Evolutionary conservation across 1,140 invertebrate species (phyloP).

Genomic region (Berghia stephanieae): DNA sequence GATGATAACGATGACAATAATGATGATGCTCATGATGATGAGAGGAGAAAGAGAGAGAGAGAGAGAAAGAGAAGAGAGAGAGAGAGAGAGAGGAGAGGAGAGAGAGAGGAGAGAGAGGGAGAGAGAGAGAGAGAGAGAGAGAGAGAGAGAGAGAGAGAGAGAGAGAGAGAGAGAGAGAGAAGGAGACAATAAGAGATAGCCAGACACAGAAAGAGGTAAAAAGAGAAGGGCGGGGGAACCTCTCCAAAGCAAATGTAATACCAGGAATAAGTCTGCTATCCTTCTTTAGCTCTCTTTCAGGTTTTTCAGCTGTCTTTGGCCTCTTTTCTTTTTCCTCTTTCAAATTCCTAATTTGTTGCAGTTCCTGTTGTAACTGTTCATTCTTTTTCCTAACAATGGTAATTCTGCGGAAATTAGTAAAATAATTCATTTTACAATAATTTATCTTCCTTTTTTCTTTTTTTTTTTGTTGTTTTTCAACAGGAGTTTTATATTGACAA

Average conservation of each 20-base stretch:
- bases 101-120: neutral
- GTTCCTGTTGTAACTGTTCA: constrained; percentile 52
- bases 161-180: neutral
- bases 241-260: neutral
- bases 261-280: constrained; percentile 39
- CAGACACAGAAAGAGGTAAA: neutral
- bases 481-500: no score
- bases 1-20: neutral
- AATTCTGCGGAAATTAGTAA: constrained; percentile 42
- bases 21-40: neutral
- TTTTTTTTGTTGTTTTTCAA: no score
- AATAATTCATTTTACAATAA: no score
- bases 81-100: neutral
- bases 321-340: constrained; percentile 51
- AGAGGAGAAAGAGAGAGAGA: neutral
- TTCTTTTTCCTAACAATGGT: constrained; percentile 55
- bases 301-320: constrained; percentile 49
- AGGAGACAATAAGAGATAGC: neutral
- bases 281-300: constrained; percentile 58
- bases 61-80: neutral
- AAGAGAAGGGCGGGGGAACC: neutral
- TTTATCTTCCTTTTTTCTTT: no score
- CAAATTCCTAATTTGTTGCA: constrained; percentile 40
- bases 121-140: neutral
- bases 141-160: constrained; percentile 1